A percentile compares a stretch with the other conserved stretches of the same genome.
These are phyloP conservation scores for Desmophyllum pertusum DNA, from an alignment of 92 coral and sea anemone genomes.

Conservation along the genomic window DNA sequence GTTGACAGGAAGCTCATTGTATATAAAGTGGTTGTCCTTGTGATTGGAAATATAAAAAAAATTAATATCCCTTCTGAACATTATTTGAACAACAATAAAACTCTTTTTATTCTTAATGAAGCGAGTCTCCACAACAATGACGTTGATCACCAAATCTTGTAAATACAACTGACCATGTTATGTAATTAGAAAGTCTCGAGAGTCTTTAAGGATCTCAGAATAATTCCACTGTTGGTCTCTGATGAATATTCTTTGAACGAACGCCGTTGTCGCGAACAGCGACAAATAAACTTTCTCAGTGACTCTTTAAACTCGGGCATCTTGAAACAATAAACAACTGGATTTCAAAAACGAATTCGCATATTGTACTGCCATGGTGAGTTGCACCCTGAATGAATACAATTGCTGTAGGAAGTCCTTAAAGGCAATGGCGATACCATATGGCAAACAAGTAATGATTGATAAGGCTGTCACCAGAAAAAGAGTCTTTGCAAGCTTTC, in stretches of 20 bases:
- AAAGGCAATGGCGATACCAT: not conserved
- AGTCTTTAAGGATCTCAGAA: not conserved
- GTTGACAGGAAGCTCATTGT: too few species aligned
- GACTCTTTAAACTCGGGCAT: constrained; percentile 12
- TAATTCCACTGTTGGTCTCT: not conserved
- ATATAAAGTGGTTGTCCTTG: too few species aligned
- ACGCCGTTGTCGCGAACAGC: not conserved
- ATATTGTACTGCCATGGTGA: not conserved
- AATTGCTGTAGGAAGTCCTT: not conserved
- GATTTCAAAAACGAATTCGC: constrained; percentile 12
- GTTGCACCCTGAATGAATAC: constrained; percentile 2
- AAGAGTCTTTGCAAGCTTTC: not conserved
- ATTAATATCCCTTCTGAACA: too few species aligned
- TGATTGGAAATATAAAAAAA: too few species aligned
- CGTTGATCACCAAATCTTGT: too few species aligned
- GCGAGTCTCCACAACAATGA: too few species aligned
- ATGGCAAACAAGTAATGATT: not conserved
- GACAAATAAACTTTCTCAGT: not conserved
- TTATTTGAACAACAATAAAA: too few species aligned
- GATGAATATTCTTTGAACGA: not conserved
- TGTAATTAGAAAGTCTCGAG: not conserved
- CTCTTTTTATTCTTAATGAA: too few species aligned
- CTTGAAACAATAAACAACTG: constrained; percentile 9
- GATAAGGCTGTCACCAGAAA: constrained; percentile 15
- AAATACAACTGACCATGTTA: too few species aligned